These are phyloP conservation scores for Chrysopilus asiliformis DNA, from an alignment of 2,888 invertebrate genomes.

Conservation along the genomic window DNA sequence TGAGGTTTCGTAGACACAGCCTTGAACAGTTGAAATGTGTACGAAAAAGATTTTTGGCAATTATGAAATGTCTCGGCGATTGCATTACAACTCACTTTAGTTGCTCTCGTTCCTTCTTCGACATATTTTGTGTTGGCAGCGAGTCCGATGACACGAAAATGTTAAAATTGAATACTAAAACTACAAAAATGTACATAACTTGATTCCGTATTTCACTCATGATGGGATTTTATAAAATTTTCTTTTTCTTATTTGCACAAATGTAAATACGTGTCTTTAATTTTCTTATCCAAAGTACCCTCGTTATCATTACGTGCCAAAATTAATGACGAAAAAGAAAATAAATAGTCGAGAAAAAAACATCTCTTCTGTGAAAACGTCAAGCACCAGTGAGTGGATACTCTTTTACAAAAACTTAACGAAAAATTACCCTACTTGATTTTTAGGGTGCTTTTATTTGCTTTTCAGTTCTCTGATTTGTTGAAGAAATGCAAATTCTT, in stretches of 20 bases:
- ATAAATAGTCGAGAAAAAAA: too few relatives aligned
- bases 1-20: background rate
- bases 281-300: too few relatives aligned
- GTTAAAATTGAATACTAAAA: conserved; percentile 2
- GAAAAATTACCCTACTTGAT: too few relatives aligned
- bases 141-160: conserved; percentile 9
- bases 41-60: background rate
- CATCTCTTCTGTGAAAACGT: too few relatives aligned
- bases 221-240: background rate
- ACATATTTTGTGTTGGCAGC: conserved; percentile 42
- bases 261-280: background rate
- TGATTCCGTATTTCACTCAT: conserved; percentile 1
- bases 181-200: conserved; percentile 6
- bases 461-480: too few relatives aligned
- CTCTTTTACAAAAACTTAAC: too few relatives aligned
- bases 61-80: background rate
- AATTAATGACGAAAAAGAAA: too few relatives aligned
- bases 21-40: too few relatives aligned
- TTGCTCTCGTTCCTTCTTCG: conserved; percentile 46
- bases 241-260: background rate
- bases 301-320: too few relatives aligned
- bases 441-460: too few relatives aligned
- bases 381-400: too few relatives aligned
- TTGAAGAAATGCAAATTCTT: too few relatives aligned
- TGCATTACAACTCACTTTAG: conserved; percentile 44